Percentiles rank a stretch among this genome's conserved stretches.
Evolutionary conservation across 2,113 vertebrate genomes (phyloP).

Genomic region (Epinephelus cyanopodus): DNA sequence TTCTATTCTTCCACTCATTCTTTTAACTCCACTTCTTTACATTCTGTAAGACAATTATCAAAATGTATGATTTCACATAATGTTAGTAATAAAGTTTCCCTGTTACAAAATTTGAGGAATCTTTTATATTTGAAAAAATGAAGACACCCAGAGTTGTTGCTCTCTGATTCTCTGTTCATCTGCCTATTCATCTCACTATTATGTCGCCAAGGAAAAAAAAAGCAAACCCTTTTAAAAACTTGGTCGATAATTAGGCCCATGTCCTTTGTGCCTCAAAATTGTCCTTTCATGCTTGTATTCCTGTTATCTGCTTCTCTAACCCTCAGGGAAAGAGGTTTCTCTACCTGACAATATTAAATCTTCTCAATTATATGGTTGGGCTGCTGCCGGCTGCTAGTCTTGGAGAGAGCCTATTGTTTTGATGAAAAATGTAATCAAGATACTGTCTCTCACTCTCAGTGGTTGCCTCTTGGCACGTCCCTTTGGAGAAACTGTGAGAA

Average conservation of each 20-base stretch:
- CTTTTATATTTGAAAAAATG: constrained; percentile 1
- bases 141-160: neutral
- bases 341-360: constrained; percentile 68
- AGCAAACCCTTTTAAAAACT: neutral
- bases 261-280: constrained; percentile 47
- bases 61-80: neutral
- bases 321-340: constrained; percentile 43
- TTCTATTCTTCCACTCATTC: neutral
- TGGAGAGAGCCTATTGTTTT: constrained; percentile 64
- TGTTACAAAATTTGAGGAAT: neutral
- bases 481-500: constrained; percentile 39
- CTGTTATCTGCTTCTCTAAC: constrained; percentile 40
- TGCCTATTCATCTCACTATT: constrained; percentile 4
- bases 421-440: constrained; percentile 77
- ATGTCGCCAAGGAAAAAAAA: neutral
- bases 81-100: neutral
- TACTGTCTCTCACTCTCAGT: constrained; percentile 54
- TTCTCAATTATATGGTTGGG: constrained; percentile 67
- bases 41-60: neutral
- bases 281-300: constrained; percentile 28
- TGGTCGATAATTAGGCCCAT: constrained; percentile 27
- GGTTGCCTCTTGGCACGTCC: constrained; percentile 35
- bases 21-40: neutral
- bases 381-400: constrained; percentile 54
- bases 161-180: neutral